phyloP scores from a whole-genome alignment of 2,797 vertebrate genomes.

The Geotrypetes seraphini region DNA sequence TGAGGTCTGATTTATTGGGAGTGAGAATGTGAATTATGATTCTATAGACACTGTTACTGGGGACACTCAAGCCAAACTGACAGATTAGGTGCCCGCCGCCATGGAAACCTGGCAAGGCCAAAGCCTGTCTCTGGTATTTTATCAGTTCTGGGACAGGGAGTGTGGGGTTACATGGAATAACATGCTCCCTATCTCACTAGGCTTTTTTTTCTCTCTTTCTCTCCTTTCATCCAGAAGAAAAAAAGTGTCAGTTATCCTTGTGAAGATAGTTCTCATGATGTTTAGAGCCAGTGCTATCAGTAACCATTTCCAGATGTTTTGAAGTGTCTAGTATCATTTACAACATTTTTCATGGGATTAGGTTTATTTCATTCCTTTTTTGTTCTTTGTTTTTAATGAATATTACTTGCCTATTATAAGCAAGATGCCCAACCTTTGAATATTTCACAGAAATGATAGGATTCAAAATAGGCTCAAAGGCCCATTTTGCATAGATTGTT shows the following conservation, averaged over 20 bases:
- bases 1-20: not conserved
- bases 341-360: constrained; percentile 24
- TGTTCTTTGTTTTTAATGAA: too few relatives aligned
- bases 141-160: constrained; percentile 26
- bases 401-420: too few relatives aligned
- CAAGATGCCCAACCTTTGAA: too few relatives aligned
- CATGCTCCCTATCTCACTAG: constrained; percentile 17
- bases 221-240: too few relatives aligned
- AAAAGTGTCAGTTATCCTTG: constrained; percentile 4
- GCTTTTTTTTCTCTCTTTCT: constrained; percentile 19
- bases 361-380: constrained; percentile 18
- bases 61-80: constrained; percentile 8
- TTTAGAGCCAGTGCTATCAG: constrained; percentile 24
- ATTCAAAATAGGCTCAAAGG: too few relatives aligned
- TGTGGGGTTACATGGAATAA: constrained; percentile 19
- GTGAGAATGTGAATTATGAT: not conserved
- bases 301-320: constrained; percentile 51
- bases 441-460: too few relatives aligned
- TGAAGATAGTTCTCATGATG: constrained; percentile 10
- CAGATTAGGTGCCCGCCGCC: constrained; percentile 2
- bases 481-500: too few relatives aligned
- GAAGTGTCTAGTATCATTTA: constrained; percentile 16
- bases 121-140: constrained; percentile 18
- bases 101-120: constrained; percentile 1
- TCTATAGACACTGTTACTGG: constrained; percentile 7